Conservation (phyloP, 2,888 invertebrate species). For the Amphipyra tragopoginis region DNA sequence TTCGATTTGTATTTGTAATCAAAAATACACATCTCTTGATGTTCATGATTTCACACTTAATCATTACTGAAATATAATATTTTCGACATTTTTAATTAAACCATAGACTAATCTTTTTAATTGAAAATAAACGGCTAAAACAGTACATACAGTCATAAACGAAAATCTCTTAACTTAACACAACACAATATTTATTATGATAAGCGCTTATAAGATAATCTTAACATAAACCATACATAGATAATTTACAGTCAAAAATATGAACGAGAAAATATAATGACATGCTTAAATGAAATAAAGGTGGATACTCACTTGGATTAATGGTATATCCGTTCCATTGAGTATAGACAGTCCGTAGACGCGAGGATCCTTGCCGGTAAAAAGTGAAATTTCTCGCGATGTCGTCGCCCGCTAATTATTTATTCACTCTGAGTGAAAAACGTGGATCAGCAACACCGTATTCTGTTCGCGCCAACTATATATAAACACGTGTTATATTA, state of each 20-base stretch:
- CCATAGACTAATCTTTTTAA: no score
- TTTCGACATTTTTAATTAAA: no score
- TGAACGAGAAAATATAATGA: constrained; percentile 8
- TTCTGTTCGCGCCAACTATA: constrained; percentile 82
- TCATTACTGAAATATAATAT: no score
- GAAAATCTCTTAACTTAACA: constrained; percentile 7
- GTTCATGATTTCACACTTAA: no score
- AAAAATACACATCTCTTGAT: no score
- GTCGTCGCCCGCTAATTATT: constrained; percentile 77
- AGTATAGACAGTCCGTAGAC: constrained; percentile 76
- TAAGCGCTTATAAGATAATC: constrained; percentile 23
- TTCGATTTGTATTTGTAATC: constrained; percentile 22
- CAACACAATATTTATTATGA: constrained; percentile 9
- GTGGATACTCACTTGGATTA: constrained; percentile 78
- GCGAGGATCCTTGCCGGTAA: constrained; percentile 77
- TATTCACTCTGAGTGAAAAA: constrained; percentile 85
- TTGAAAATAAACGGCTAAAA: background rate
- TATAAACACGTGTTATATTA: constrained; percentile 83
- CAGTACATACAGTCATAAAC: constrained; percentile 1
- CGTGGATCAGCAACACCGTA: constrained; percentile 79
- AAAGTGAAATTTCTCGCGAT: constrained; percentile 85
- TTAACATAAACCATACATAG: constrained; percentile 8
- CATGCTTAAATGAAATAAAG: constrained; percentile 32
- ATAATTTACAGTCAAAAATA: constrained; percentile 22
- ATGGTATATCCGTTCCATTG: constrained; percentile 67